Conservation (phyloP, 2,888 invertebrate genomes). For the Pseudeuparius sepicola region DNA sequence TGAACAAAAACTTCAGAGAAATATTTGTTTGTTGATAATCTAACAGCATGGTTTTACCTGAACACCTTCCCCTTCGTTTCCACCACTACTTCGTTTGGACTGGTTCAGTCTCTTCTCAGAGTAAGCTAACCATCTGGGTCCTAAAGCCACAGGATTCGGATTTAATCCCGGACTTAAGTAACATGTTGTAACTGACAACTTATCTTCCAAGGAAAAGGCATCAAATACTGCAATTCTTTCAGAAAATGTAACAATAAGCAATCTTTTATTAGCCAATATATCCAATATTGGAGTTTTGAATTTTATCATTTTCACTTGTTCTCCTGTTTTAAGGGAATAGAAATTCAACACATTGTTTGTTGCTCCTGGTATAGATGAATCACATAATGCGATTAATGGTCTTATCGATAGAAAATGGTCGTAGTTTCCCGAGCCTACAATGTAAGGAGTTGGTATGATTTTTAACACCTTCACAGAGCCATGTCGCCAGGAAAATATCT, state of each 20-base stretch:
- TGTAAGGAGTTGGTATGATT: constrained; percentile 69
- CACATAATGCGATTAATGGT: constrained; percentile 85
- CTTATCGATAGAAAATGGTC: constrained; percentile 73
- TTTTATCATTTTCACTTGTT: constrained; percentile 81
- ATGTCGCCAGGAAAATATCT: constrained; percentile 89
- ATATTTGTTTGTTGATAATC: no score
- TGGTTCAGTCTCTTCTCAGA: constrained; percentile 79
- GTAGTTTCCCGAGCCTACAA: constrained; percentile 37
- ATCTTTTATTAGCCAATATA: constrained; percentile 79
- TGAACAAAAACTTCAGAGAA: no score
- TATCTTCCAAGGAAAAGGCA: constrained; percentile 77
- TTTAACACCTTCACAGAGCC: constrained; percentile 75
- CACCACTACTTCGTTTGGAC: constrained; percentile 70
- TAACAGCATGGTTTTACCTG: no score
- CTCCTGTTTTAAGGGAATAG: constrained; percentile 73
- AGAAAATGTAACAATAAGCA: constrained; percentile 77
- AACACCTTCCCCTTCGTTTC: constrained; percentile 57
- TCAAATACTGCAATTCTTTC: constrained; percentile 89
- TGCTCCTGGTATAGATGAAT: constrained; percentile 68
- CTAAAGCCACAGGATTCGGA: constrained; percentile 77
- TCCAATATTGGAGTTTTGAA: constrained; percentile 86
- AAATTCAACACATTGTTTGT: constrained; percentile 75
- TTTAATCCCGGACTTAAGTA: constrained; percentile 75
- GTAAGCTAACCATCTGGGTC: constrained; percentile 74
- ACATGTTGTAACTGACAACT: constrained; percentile 80